phyloP scores from a whole-genome alignment of 2,113 vertebrate genomes.

The Macrotus californicus region DNA sequence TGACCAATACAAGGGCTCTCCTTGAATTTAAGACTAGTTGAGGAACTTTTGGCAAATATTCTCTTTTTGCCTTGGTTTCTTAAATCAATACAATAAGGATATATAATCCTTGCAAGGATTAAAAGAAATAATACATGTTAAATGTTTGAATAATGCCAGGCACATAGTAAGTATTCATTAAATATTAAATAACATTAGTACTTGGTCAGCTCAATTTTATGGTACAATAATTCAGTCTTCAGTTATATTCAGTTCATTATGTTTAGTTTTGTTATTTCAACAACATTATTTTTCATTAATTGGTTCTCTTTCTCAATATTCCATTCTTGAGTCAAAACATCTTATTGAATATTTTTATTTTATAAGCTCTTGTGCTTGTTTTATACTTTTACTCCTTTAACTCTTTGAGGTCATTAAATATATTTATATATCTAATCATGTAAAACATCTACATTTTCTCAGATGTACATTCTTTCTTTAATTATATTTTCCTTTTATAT shows the following conservation, averaged over 20 bases:
- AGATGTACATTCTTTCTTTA: background rate
- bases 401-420: background rate
- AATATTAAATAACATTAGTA: background rate
- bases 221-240: background rate
- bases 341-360: background rate
- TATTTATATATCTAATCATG: background rate
- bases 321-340: background rate
- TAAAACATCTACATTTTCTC: background rate
- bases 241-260: background rate
- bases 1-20: background rate
- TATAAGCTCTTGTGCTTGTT: background rate
- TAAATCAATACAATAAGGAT: background rate
- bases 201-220: background rate
- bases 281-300: conserved; percentile 2
- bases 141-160: background rate
- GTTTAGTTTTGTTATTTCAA: background rate
- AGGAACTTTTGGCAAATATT: background rate
- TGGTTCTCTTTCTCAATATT: background rate
- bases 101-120: background rate
- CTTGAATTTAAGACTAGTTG: background rate
- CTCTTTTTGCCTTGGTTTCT: conserved; percentile 19
- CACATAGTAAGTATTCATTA: background rate
- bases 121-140: background rate
- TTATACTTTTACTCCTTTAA: background rate
- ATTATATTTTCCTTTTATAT: background rate